Conservation (phyloP, 2,888 invertebrate genomes). For the Congeria kusceri region DNA sequence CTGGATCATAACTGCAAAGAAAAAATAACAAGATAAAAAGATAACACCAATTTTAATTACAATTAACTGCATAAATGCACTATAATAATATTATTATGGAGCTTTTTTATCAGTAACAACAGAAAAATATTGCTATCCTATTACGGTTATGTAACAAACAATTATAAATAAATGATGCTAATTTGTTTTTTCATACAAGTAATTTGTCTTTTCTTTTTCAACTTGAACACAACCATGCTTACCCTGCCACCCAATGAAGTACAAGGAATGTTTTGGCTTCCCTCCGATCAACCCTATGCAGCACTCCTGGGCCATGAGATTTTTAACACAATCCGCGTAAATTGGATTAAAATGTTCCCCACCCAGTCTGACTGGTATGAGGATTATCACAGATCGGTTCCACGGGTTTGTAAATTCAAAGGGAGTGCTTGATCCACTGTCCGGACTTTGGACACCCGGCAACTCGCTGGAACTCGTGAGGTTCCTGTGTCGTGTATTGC, state of each 20-base stretch:
- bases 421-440: background rate
- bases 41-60: too few species aligned
- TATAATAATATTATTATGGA: too few species aligned
- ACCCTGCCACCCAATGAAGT: conserved; percentile 96
- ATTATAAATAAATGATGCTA: too few species aligned
- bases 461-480: conserved; percentile 56
- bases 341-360: conserved; percentile 93
- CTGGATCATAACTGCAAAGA: too few species aligned
- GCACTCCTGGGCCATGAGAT: conserved; percentile 91
- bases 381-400: conserved; percentile 88
- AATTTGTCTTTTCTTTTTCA: too few species aligned
- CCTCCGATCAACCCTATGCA: conserved; percentile 97
- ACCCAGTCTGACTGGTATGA: conserved; percentile 95
- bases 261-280: conserved; percentile 95
- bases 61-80: too few species aligned
- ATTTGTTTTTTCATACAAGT: too few species aligned
- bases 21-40: too few species aligned
- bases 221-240: conserved; percentile 10
- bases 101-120: too few species aligned
- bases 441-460: conserved; percentile 28
- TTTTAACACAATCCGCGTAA: conserved; percentile 93
- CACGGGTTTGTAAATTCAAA: conserved; percentile 55
- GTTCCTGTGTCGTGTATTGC: conserved; percentile 70
- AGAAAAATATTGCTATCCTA: too few species aligned
- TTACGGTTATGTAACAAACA: too few species aligned